Evolutionary conservation across 2,113 vertebrate genomes (phyloP), one percentile per base, ranked within the genome.

Genomic region (Malurus cyaneus): DNA sequence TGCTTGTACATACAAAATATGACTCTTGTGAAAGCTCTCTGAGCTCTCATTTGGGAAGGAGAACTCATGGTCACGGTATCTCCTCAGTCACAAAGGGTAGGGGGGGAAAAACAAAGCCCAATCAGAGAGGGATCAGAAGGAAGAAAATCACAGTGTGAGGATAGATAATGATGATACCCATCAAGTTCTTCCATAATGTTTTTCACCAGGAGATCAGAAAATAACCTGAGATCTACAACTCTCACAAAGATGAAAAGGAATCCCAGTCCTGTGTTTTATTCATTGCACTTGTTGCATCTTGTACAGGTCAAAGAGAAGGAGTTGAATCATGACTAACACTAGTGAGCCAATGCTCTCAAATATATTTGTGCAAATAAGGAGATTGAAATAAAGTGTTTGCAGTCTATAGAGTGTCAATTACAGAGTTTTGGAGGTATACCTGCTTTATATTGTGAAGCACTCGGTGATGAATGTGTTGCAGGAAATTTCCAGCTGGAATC

Each of bases 401-500:
- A 74, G 8, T 47, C 54, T 80, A 1, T 70, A 8, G 15, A 8
- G 12, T 2, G 3, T 71, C 93, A 85, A 90, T 94, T 89, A 61
- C 18, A 62, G 59, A 60, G 52, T 66, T 79, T 24, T 23, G 34
- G 70, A 91, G 52, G 81, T 67, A 15, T 82, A 62, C 66, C 67
- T 78, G 73, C 11, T 28, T 8, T 62, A 12, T 62, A 26, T 41
- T 67, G 82, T 29, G 65, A 88, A 86, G 80, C 86, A 34, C 46
- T 74, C n/a, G 3, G 41, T 82, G 92, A 76, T 57, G 28, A 88
- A 80, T 39, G 44, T 25, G 44, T 61, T 84, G 70, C 53, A 88
- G 82, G 78, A 90, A 67, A 86, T 49, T 81, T 92, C 85, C 76
- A 88, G 52, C 64, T 92, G 95, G 74, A 88, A 59, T 56, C 19